These are phyloP conservation scores for Bradypus variegatus DNA, from an alignment of 2,797 vertebrate genomes.

Conservation along the genomic window DNA sequence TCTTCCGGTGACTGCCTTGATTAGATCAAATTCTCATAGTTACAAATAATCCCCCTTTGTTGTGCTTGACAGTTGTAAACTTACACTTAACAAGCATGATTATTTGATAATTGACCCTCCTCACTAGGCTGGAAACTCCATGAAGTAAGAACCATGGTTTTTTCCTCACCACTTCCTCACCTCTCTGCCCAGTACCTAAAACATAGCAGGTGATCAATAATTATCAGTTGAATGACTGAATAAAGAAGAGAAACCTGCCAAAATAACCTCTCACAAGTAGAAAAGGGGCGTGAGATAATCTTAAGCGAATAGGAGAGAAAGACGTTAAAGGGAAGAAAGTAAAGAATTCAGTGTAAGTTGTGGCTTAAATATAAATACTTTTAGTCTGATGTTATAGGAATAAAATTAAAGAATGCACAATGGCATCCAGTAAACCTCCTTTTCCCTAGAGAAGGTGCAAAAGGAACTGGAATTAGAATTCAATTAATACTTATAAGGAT, in stretches of 20 bases:
- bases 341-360: neutral
- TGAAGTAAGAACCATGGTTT: neutral
- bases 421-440: neutral
- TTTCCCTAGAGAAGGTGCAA: neutral
- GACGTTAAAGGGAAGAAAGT: neutral
- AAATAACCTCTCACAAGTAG: neutral
- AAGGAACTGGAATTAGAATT: neutral
- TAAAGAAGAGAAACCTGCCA: neutral
- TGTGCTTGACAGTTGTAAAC: neutral
- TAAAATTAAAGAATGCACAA: neutral
- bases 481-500: neutral
- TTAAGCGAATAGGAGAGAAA: neutral
- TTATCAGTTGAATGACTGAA: neutral
- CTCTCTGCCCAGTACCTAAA: neutral
- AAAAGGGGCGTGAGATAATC: neutral
- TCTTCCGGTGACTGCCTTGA: neutral
- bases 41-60: neutral
- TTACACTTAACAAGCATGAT: slow-evolving; percentile 4
- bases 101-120: slow-evolving; percentile 14
- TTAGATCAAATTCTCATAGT: slow-evolving; percentile 19
- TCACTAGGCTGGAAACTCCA: neutral
- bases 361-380: neutral
- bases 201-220: neutral
- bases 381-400: neutral
- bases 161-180: neutral